A percentile compares a stretch with the other conserved stretches of the same genome.
Conservation (phyloP, 2,797 vertebrate species). For the Enteromius radiatus region DNA sequence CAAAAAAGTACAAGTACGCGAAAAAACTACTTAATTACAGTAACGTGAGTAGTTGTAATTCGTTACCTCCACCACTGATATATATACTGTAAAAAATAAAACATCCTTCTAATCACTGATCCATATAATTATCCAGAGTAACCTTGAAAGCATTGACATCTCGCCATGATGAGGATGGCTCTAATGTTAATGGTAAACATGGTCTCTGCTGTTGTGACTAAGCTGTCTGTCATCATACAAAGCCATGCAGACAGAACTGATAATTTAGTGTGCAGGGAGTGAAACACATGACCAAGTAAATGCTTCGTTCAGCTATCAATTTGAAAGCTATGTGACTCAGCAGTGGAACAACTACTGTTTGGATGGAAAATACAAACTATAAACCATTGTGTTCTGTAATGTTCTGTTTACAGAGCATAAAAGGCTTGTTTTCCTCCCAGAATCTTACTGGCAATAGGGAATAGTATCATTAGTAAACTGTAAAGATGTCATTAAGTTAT, state of each 20-base stretch:
- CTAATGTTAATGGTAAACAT: neutral
- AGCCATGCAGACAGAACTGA: constrained; percentile 41
- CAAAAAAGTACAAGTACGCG: no score
- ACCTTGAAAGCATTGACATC: neutral
- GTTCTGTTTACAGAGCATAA: constrained; percentile 2
- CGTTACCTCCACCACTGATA: no score
- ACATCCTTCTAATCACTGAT: neutral
- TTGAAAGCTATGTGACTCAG: constrained; percentile 33
- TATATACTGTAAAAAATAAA: neutral
- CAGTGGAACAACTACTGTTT: neutral
- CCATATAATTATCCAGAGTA: neutral
- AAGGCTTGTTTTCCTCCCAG: neutral
- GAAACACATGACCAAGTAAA: constrained; percentile 43
- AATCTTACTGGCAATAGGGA: neutral
- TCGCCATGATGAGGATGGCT: constrained; percentile 4
- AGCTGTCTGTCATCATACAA: constrained; percentile 33
- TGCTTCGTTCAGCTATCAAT: constrained; percentile 28
- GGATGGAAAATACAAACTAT: constrained; percentile 19
- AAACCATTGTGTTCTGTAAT: neutral
- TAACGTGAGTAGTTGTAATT: no score
- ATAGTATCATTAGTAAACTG: neutral
- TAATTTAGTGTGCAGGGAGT: constrained; percentile 45
- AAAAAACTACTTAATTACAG: no score
- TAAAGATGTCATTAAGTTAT: neutral
- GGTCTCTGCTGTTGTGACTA: constrained; percentile 24